Percentiles rank a stretch among this genome's conserved stretches.
phyloP scores from a whole-genome alignment of 2,113 vertebrate genomes.

The Alethe castanea region DNA sequence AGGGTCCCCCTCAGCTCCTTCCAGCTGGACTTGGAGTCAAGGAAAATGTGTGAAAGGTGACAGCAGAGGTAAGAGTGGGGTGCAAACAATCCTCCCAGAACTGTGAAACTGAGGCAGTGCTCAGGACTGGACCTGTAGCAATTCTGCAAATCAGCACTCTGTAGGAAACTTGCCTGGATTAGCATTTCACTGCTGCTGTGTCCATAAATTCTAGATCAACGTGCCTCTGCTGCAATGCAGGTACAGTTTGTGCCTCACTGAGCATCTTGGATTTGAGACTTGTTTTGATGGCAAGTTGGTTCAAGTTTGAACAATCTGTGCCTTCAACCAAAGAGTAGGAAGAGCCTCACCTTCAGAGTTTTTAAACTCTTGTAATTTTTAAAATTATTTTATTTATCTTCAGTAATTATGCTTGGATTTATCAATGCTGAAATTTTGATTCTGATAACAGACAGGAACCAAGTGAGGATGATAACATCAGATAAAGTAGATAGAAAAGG shows the following conservation, averaged over 20 bases:
- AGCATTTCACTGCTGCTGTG: neutral
- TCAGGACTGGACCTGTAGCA: neutral
- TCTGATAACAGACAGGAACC: neutral
- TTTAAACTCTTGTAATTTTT: neutral
- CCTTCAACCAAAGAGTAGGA: neutral
- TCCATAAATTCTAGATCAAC: neutral
- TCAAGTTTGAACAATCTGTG: neutral
- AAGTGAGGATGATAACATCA: neutral
- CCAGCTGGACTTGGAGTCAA: neutral
- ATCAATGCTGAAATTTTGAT: neutral
- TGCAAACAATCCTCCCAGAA: neutral
- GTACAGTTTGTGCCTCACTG: neutral
- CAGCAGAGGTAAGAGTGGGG: neutral
- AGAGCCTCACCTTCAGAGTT: neutral
- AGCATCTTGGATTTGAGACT: neutral
- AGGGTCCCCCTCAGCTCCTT: neutral
- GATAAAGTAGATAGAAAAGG: neutral
- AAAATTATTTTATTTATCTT: neutral
- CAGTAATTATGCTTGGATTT: neutral
- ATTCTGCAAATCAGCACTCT: neutral
- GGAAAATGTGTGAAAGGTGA: neutral
- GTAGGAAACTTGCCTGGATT: neutral
- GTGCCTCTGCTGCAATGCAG: neutral
- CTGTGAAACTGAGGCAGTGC: neutral
- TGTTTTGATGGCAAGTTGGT: neutral